A percentile compares a stretch with the other conserved stretches of the same genome.
Conservation (phyloP, 2,113 vertebrate genomes). For the Tor tambroides region DNA sequence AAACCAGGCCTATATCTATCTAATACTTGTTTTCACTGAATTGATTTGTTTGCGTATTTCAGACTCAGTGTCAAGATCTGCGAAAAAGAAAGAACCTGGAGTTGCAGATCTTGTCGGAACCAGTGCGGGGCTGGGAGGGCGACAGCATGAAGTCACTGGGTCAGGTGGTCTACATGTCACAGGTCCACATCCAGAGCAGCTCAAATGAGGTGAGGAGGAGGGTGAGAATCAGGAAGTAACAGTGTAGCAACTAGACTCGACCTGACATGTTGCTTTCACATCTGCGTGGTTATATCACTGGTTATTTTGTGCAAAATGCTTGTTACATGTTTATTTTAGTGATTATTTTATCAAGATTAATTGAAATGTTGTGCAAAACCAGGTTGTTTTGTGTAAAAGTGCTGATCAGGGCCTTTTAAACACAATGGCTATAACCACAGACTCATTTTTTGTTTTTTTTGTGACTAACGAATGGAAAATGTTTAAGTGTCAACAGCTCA, state of each 20-base stretch:
- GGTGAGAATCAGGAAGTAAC: slow-evolving; percentile 74
- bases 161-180: slow-evolving; percentile 88
- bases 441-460: neutral
- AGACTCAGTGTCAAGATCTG: slow-evolving; percentile 92
- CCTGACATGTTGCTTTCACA: slow-evolving; percentile 19
- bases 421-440: neutral
- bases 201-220: slow-evolving; percentile 83
- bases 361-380: neutral
- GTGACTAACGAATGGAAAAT: slow-evolving; percentile 16
- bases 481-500: neutral
- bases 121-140: slow-evolving; percentile 94
- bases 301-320: neutral
- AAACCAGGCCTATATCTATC: too few species aligned
- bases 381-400: neutral
- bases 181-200: slow-evolving; percentile 86
- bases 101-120: slow-evolving; percentile 93
- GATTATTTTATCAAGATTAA: neutral
- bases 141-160: slow-evolving; percentile 93
- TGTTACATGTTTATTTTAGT: neutral
- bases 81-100: slow-evolving; percentile 96
- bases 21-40: neutral
- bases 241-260: neutral
- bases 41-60: neutral
- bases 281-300: slow-evolving; percentile 15
- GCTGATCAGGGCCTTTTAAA: neutral